Evolutionary conservation across 2,888 invertebrate genomes (phyloP).

Genomic region (Crematogaster levior): DNA sequence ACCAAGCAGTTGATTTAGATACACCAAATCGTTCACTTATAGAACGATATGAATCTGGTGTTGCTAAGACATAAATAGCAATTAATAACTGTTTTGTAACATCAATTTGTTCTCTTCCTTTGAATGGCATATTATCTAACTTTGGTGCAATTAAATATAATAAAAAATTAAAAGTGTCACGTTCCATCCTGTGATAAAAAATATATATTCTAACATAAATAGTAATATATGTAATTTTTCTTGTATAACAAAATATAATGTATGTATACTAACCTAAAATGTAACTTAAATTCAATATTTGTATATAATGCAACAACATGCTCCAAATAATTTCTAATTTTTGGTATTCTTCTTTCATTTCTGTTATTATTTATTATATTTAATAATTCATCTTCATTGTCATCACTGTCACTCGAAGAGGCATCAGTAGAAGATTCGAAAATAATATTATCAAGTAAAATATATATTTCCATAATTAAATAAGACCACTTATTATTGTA

Average conservation of each 20-base stretch:
- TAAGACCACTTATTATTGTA: too few relatives aligned
- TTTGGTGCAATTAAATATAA: neutral
- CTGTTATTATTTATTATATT: constrained; percentile 10
- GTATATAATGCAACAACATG: neutral
- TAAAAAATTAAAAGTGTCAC: neutral
- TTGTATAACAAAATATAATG: too few relatives aligned
- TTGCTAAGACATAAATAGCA: neutral
- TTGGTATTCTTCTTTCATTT: neutral
- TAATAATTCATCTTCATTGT: constrained; percentile 14
- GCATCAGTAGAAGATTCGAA: constrained; percentile 11
- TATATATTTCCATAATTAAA: constrained; percentile 12
- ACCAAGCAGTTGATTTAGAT: neutral
- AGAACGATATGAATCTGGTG: neutral
- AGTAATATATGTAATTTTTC: too few relatives aligned
- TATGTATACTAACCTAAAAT: neutral
- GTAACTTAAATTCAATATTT: constrained; percentile 10
- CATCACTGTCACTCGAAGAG: constrained; percentile 6
- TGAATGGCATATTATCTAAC: neutral
- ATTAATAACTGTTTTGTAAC: neutral
- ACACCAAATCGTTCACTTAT: constrained; percentile 8
- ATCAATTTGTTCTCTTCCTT: neutral
- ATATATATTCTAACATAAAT: too few relatives aligned
- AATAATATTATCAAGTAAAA: constrained; percentile 16
- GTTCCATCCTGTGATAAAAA: neutral
- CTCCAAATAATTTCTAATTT: constrained; percentile 5